A percentile compares a stretch with the other conserved stretches of the same genome.
phyloP scores from a whole-genome alignment of 2,113 vertebrate genomes.

The Australoheros scitulus region DNA sequence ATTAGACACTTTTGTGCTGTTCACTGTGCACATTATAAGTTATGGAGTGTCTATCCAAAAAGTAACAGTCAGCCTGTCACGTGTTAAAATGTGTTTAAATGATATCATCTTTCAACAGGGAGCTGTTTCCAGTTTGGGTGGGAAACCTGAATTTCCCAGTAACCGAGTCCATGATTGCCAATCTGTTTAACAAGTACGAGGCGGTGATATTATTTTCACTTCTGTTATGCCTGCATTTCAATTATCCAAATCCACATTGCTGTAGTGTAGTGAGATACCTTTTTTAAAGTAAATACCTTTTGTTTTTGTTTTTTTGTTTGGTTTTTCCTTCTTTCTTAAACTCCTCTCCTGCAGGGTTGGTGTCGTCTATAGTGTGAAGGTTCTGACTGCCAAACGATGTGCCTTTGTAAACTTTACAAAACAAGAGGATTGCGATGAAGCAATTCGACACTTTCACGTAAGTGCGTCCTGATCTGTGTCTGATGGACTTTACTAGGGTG shows the following conservation, averaged over 20 bases:
- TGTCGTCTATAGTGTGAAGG: constrained; percentile 69
- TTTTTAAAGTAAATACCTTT: background rate
- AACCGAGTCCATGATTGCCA: constrained; percentile 16
- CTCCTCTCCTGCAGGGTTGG: constrained; percentile 68
- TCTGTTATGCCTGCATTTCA: background rate
- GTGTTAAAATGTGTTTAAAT: background rate
- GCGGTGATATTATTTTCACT: background rate
- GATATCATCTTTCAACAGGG: constrained; percentile 47
- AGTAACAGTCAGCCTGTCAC: background rate
- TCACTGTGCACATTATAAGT: background rate
- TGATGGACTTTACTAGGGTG: background rate
- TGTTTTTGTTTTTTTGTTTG: background rate
- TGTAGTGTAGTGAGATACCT: background rate
- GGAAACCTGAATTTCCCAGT: constrained; percentile 62
- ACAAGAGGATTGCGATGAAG: constrained; percentile 68
- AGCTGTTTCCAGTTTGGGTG: constrained; percentile 77
- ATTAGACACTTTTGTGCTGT: background rate
- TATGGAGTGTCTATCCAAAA: background rate
- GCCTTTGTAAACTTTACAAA: constrained; percentile 81
- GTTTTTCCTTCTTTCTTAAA: background rate
- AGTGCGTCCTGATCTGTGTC: constrained; percentile 2
- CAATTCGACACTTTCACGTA: constrained; percentile 71
- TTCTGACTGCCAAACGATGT: constrained; percentile 66
- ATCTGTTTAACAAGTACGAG: constrained; percentile 68
- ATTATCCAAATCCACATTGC: background rate